Percentiles rank a stretch among this genome's conserved stretches.
phyloP scores from a whole-genome alignment of 1,140 invertebrate species.

The Cyphomyrmex costatus region DNA sequence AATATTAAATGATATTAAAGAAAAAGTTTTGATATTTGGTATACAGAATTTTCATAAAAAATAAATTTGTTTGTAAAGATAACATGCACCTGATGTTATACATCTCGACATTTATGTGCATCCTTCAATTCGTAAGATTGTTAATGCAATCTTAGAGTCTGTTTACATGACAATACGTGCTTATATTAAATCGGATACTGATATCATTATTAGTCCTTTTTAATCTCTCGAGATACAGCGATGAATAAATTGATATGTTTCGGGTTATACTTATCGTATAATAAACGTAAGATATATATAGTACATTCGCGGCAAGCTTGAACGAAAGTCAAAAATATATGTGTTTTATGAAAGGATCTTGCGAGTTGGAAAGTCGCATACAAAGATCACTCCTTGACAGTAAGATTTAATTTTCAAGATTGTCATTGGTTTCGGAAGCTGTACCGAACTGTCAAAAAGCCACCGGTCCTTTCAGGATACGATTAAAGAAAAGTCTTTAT shows the following conservation, averaged over 20 bases:
- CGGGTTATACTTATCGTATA: neutral
- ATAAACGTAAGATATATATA: neutral
- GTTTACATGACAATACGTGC: neutral
- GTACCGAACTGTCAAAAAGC: conserved; percentile 77
- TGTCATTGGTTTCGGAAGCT: conserved; percentile 59
- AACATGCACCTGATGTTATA: neutral
- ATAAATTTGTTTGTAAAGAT: neutral
- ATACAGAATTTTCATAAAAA: neutral
- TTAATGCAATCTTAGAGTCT: neutral
- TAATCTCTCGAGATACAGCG: neutral
- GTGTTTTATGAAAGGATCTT: neutral
- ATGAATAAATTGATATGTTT: neutral
- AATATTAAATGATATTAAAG: neutral
- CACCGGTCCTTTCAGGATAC: conserved; percentile 71
- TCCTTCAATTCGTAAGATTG: neutral
- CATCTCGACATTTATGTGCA: neutral
- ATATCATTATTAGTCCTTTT: neutral
- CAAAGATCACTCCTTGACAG: conserved; percentile 56
- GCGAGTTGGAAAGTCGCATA: conserved; percentile 71
- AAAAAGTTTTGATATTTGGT: neutral
- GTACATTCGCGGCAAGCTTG: neutral
- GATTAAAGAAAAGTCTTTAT: conserved; percentile 76
- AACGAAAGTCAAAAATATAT: neutral
- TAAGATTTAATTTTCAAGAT: conserved; percentile 73
- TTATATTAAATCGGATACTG: neutral